Evolutionary conservation across 2,797 vertebrate genomes (phyloP).

Genomic region (Acrossocheilus wenchowensis): DNA sequence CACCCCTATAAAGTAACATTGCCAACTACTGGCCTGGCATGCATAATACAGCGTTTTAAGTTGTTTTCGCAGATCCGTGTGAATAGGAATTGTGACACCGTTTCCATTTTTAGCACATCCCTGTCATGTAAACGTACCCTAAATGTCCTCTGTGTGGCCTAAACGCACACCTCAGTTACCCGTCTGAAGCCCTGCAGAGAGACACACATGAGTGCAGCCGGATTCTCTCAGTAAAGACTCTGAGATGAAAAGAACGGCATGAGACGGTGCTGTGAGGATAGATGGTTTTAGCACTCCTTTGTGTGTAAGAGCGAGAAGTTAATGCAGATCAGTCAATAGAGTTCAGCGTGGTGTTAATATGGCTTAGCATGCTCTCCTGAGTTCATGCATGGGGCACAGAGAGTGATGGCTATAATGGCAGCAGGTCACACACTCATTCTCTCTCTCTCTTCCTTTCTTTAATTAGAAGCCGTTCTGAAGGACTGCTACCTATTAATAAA

Average conservation of each 20-base stretch:
- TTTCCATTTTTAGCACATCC: background rate
- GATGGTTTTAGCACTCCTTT: conserved; percentile 13
- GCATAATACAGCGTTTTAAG: background rate
- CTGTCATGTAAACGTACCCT: background rate
- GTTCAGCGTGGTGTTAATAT: conserved; percentile 50
- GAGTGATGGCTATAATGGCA: conserved; percentile 50
- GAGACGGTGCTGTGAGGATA: background rate
- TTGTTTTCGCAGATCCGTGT: background rate
- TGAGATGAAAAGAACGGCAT: conserved; percentile 5
- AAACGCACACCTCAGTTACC: background rate
- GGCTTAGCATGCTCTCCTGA: conserved; percentile 37
- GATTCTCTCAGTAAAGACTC: conserved; percentile 10
- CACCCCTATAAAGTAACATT: background rate
- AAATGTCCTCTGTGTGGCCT: conserved; percentile 1
- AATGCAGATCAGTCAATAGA: conserved; percentile 42
- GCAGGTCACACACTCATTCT: conserved; percentile 20
- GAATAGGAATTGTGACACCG: background rate
- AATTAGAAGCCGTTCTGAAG: conserved; percentile 36
- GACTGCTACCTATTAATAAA: conserved; percentile 21
- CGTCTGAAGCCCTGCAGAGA: background rate
- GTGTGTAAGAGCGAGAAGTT: background rate
- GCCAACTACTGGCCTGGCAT: background rate
- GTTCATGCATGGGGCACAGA: conserved; percentile 65
- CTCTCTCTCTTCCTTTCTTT: conserved; percentile 11
- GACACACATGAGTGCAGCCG: background rate